phyloP scores from a whole-genome alignment of 2,797 vertebrate genomes.

The Spea hammondii region DNA sequence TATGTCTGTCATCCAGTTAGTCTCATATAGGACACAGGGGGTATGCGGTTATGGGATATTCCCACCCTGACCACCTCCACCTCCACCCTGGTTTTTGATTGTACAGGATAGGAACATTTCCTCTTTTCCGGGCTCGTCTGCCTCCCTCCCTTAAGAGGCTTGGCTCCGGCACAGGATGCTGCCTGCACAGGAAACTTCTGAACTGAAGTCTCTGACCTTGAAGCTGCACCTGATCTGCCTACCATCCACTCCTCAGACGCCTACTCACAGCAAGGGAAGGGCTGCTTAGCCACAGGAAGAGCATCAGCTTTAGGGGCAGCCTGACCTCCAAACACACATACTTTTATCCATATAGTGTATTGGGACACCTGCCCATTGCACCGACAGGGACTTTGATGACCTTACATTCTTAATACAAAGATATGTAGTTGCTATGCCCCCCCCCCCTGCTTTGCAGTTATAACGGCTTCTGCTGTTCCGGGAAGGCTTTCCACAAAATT shows the following conservation, averaged over 20 bases:
- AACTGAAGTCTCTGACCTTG: conserved; percentile 52
- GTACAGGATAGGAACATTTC: conserved; percentile 52
- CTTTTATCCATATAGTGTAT: too few species aligned
- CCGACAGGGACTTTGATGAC: too few species aligned
- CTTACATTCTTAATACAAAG: too few species aligned
- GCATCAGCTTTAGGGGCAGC: neutral
- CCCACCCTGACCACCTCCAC: conserved; percentile 40
- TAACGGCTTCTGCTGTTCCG: too few species aligned
- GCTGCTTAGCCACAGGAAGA: conserved; percentile 51
- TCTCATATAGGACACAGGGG: conserved; percentile 13
- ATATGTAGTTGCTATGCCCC: too few species aligned
- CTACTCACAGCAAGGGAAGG: conserved; percentile 56
- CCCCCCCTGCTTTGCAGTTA: too few species aligned
- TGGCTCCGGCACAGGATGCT: conserved; percentile 51
- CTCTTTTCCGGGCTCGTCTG: conserved; percentile 30
- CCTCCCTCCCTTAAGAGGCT: neutral
- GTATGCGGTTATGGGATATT: conserved; percentile 24
- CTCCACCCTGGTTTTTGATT: conserved; percentile 47
- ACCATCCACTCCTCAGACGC: neutral
- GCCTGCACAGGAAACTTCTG: conserved; percentile 59
- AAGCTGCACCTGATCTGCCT: conserved; percentile 61
- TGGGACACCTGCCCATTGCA: too few species aligned
- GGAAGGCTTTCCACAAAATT: too few species aligned
- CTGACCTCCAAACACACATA: too few species aligned
- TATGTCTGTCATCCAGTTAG: neutral